A percentile compares a stretch with the other conserved stretches of the same genome.
phyloP scores from a whole-genome alignment of 2,888 invertebrate species.

The Polyploca ridens region DNA sequence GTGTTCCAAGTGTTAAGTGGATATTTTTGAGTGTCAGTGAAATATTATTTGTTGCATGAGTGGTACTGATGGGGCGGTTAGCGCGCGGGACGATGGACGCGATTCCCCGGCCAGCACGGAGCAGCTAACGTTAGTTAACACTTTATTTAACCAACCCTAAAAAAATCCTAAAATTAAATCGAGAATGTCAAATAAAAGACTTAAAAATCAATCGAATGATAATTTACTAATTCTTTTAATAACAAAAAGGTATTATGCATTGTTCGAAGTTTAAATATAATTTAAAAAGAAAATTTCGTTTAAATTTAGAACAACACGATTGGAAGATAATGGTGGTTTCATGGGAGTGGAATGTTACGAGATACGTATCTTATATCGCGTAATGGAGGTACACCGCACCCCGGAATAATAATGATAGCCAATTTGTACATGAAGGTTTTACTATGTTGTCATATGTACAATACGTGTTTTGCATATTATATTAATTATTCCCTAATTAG shows the following conservation, averaged over 20 bases:
- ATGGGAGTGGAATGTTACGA: neutral
- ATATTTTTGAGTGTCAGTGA: conserved; percentile 65
- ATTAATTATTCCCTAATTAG: neutral
- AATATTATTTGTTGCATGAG: conserved; percentile 76
- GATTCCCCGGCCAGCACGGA: conserved; percentile 80
- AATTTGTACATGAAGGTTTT: neutral
- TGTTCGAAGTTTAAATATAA: neutral
- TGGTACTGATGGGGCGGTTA: conserved; percentile 71
- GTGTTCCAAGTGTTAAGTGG: conserved; percentile 43
- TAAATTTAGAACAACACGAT: neutral
- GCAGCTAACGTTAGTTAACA: conserved; percentile 72
- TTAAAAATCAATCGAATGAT: neutral
- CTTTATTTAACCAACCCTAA: neutral
- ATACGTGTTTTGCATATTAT: conserved; percentile 1
- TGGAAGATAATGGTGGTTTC: no score
- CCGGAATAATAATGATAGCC: neutral
- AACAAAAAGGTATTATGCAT: neutral
- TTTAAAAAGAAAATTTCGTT: neutral
- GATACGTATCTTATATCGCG: neutral
- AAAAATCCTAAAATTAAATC: no score
- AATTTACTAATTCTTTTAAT: conserved; percentile 26
- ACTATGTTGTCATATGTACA: neutral
- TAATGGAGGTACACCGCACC: conserved; percentile 21
- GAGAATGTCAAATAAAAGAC: no score
- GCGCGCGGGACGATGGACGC: conserved; percentile 72